Evolutionary conservation across 2,113 vertebrate species (phyloP).

Genomic region (Phalacrocorax pelagicus): DNA sequence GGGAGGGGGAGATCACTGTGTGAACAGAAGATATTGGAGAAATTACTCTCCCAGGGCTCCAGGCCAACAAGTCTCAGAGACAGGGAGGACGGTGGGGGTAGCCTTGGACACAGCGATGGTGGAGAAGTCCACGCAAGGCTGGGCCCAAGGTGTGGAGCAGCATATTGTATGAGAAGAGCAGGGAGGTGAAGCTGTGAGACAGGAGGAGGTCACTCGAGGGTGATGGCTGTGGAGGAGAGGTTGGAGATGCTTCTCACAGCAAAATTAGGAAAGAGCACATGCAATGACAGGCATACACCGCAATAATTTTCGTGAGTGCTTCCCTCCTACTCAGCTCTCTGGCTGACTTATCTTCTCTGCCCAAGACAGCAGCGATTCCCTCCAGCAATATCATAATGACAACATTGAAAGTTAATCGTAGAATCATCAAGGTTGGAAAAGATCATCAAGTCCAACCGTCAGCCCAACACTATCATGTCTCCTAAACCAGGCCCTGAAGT

Average conservation of each 20-base stretch:
- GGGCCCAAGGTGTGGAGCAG: background rate
- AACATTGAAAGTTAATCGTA: background rate
- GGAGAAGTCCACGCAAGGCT: background rate
- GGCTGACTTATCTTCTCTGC: background rate
- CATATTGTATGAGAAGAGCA: background rate
- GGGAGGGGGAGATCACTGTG: background rate
- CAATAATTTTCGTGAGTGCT: background rate
- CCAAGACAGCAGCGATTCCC: background rate
- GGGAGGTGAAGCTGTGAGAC: background rate
- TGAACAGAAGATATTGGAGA: background rate
- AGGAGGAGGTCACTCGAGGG: background rate
- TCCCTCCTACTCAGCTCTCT: background rate
- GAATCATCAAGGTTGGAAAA: too few species aligned
- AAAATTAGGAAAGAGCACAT: background rate
- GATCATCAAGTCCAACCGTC: too few species aligned
- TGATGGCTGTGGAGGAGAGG: background rate
- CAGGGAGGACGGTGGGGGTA: background rate
- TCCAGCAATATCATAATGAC: background rate
- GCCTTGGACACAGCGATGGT: background rate
- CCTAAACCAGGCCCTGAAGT: too few species aligned
- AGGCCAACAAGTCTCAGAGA: background rate
- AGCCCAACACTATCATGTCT: too few species aligned
- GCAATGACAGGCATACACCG: background rate
- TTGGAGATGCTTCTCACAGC: background rate
- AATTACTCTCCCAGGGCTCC: background rate